These are phyloP conservation scores for Ailurus styani DNA, from an alignment of 2,113 vertebrate genomes.

Conservation along the genomic window DNA sequence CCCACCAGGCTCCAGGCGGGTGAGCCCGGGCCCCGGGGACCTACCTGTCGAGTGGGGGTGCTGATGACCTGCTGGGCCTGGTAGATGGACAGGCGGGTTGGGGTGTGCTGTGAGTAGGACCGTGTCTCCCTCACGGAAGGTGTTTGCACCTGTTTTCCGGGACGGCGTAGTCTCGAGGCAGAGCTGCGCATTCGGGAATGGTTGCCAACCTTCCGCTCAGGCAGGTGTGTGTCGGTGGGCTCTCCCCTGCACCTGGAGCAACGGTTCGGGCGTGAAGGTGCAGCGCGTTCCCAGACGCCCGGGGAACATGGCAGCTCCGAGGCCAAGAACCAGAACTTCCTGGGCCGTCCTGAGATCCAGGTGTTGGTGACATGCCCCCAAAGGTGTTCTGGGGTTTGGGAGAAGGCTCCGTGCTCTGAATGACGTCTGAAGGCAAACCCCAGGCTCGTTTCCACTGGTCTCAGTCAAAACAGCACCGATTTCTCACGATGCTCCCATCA, in stretches of 20 bases:
- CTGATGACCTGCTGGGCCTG: rapidly evolving
- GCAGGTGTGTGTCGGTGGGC: not conserved
- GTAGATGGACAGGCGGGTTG: rapidly evolving
- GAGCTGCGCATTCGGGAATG: not conserved
- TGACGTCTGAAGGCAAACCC: not conserved
- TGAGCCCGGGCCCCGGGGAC: rapidly evolving
- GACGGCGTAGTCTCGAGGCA: not conserved
- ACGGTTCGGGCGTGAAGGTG: not conserved
- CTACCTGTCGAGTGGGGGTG: rapidly evolving
- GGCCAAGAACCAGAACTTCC: not conserved
- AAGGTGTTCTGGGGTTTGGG: not conserved
- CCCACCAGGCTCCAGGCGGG: too few species aligned
- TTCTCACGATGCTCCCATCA: not conserved
- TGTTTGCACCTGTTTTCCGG: too few species aligned
- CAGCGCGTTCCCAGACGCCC: rapidly evolving
- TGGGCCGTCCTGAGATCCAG: rapidly evolving
- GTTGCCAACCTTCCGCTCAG: not conserved
- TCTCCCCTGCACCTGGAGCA: rapidly evolving
- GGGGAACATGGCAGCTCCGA: rapidly evolving
- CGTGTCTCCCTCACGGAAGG: rapidly evolving
- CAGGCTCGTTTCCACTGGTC: not conserved
- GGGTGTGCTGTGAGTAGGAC: not conserved
- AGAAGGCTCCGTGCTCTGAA: not conserved
- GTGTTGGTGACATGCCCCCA: rapidly evolving
- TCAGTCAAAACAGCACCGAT: not conserved